Evolutionary conservation across 1,140 invertebrate species (phyloP).

Genomic region (Cotesia typhae): DNA sequence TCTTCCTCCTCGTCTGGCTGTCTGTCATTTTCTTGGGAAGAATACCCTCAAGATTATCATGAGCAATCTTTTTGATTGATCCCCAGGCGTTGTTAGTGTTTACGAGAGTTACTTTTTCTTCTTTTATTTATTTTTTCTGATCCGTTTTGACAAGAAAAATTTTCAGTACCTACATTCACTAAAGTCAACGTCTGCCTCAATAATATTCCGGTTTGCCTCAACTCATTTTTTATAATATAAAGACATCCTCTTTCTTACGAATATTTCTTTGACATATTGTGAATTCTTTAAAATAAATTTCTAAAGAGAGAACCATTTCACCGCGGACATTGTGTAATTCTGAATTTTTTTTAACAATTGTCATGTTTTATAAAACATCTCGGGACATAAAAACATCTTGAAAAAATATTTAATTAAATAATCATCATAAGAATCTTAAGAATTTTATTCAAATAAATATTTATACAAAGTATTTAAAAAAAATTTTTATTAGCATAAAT

Average conservation of each 20-base stretch:
- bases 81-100: conserved; percentile 21
- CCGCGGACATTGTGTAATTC: conserved; percentile 14
- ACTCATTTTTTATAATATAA: conserved; percentile 18
- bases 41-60: conserved; percentile 17
- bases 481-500: neutral
- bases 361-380: neutral
- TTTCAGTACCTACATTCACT: conserved; percentile 5
- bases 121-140: neutral
- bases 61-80: conserved; percentile 25
- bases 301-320: neutral
- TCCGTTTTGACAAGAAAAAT: conserved; percentile 6
- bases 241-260: conserved; percentile 8
- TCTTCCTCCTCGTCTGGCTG: neutral
- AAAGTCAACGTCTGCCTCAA: conserved; percentile 15
- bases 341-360: neutral
- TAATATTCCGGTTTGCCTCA: conserved; percentile 26
- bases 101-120: neutral
- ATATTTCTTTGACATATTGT: conserved; percentile 12
- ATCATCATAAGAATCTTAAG: too few species aligned
- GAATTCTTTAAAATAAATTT: conserved; percentile 7
- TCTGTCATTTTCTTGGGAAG: too few species aligned
- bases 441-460: too few species aligned
- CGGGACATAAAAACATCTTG: neutral
- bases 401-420: too few species aligned
- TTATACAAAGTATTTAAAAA: too few species aligned